phyloP scores from a whole-genome alignment of 2,888 invertebrate species.

The Masnerella sp. region DNA sequence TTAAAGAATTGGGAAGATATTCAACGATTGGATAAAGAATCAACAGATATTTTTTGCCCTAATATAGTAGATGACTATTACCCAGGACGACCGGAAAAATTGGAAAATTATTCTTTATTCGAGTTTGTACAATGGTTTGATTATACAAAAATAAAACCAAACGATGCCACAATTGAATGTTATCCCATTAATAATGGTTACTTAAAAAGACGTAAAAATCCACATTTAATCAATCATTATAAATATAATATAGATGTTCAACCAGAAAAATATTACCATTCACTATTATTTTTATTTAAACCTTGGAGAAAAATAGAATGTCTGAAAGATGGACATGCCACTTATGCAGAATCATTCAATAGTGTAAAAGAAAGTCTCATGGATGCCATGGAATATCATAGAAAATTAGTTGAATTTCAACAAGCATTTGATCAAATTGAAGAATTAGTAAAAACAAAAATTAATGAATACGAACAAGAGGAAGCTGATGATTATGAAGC shows the following conservation, averaged over 20 bases:
- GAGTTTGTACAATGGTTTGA: constrained; percentile 64
- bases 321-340: constrained; percentile 59
- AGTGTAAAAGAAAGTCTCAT: neutral
- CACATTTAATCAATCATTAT: constrained; percentile 25
- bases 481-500: constrained; percentile 31
- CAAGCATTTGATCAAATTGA: constrained; percentile 1
- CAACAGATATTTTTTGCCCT: constrained; percentile 65
- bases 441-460: too few relatives aligned
- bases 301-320: constrained; percentile 57
- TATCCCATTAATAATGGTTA: neutral
- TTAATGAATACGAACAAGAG: constrained; percentile 6
- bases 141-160: constrained; percentile 2
- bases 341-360: too few relatives aligned
- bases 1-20: constrained; percentile 43
- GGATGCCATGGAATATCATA: constrained; percentile 11
- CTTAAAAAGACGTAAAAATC: constrained; percentile 56
- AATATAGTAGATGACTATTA: constrained; percentile 66
- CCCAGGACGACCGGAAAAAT: constrained; percentile 64
- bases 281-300: constrained; percentile 66
- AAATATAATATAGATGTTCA: constrained; percentile 2
- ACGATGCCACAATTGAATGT: neutral
- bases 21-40: constrained; percentile 42
- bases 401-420: neutral
- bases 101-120: constrained; percentile 61
- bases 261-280: constrained; percentile 63